Percentiles rank a stretch among this genome's conserved stretches.
Evolutionary conservation across 2,113 vertebrate genomes (phyloP).

Genomic region (Muntiacus reevesi): DNA sequence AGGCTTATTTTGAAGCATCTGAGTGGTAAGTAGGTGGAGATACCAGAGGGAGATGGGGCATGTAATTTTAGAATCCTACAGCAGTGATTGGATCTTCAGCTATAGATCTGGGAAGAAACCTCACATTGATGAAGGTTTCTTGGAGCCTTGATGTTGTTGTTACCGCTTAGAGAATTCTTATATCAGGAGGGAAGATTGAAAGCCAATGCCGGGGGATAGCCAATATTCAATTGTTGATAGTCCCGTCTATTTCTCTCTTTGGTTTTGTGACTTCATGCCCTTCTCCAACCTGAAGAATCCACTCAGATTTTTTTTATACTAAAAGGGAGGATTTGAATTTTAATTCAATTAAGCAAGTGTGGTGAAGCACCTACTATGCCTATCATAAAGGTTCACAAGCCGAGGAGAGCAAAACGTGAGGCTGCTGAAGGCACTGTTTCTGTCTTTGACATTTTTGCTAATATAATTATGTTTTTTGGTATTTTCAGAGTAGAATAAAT

Average conservation of each 20-base stretch:
- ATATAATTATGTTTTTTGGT: not conserved
- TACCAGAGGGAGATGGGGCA: not conserved
- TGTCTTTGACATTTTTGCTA: not conserved
- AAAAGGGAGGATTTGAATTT: not conserved
- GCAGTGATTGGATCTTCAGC: not conserved
- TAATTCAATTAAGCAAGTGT: not conserved
- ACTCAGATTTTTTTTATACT: not conserved
- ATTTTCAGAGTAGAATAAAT: not conserved
- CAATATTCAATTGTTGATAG: not conserved
- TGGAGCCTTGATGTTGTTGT: not conserved
- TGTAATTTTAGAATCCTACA: not conserved
- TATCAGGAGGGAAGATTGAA: not conserved
- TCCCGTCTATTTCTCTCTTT: not conserved
- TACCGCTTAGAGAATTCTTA: not conserved
- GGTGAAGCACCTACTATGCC: not conserved
- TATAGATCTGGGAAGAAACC: not conserved
- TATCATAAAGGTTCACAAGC: not conserved
- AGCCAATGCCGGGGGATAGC: not conserved
- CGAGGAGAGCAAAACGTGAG: not conserved
- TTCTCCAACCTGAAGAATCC: not conserved
- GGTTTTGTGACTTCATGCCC: not conserved
- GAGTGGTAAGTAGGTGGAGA: not conserved
- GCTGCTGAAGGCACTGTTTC: not conserved
- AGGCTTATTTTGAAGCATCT: not conserved
- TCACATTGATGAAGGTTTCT: not conserved